phyloP scores from a whole-genome alignment of 2,888 invertebrate genomes.

The Drosophila affinis region DNA sequence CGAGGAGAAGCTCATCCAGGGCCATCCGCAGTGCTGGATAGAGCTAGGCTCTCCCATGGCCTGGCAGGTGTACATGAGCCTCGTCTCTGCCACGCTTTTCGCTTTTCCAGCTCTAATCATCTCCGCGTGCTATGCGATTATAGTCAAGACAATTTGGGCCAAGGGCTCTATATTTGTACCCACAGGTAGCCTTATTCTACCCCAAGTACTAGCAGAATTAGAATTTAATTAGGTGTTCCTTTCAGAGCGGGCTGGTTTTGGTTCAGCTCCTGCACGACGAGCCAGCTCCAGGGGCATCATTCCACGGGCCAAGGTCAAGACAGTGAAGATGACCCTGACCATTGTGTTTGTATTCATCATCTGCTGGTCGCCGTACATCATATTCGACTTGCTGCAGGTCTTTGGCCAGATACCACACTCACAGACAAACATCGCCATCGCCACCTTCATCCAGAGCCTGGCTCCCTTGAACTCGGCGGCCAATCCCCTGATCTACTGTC shows the following conservation, averaged over 20 bases:
- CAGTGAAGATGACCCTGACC: slow-evolving; percentile 98
- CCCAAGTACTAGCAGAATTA: slow-evolving; percentile 22
- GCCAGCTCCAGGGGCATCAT: slow-evolving; percentile 96
- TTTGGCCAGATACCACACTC: slow-evolving; percentile 92
- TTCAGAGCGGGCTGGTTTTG: slow-evolving; percentile 79
- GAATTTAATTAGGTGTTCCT: neutral
- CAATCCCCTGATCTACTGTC: slow-evolving; percentile 96
- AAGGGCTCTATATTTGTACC: slow-evolving; percentile 85
- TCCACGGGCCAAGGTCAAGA: slow-evolving; percentile 97
- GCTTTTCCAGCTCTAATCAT: slow-evolving; percentile 94
- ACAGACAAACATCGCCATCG: slow-evolving; percentile 92
- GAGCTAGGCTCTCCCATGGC: slow-evolving; percentile 89
- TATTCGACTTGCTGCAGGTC: slow-evolving; percentile 95
- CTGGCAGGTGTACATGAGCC: slow-evolving; percentile 95
- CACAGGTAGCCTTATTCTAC: slow-evolving; percentile 71
- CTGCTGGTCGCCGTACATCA: slow-evolving; percentile 97
- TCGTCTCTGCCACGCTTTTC: slow-evolving; percentile 92
- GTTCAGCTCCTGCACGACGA: slow-evolving; percentile 86
- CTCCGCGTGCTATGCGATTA: slow-evolving; percentile 94
- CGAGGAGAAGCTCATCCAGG: slow-evolving; percentile 91
- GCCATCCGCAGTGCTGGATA: slow-evolving; percentile 94
- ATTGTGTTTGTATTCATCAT: slow-evolving; percentile 97
- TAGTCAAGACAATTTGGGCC: slow-evolving; percentile 96
- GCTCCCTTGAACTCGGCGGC: slow-evolving; percentile 97
- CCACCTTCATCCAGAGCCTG: slow-evolving; percentile 95